These are phyloP conservation scores for Poecilia picta DNA, from an alignment of 2,797 vertebrate genomes.

Conservation along the genomic window DNA sequence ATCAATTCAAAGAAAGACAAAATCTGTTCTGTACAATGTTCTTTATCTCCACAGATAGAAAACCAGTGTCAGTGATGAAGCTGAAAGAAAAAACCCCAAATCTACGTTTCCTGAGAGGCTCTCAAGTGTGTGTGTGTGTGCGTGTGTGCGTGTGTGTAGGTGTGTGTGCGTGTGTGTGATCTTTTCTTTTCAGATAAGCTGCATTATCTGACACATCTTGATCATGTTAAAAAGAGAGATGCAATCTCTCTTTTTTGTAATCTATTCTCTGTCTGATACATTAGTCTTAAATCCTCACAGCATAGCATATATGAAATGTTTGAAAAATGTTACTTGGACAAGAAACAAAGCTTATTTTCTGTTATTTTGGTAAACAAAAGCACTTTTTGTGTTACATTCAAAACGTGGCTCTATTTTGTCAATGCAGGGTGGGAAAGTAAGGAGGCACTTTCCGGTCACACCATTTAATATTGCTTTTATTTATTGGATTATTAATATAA, in stretches of 20 bases:
- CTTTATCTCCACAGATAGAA: background rate
- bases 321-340: background rate
- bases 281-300: slow-evolving; percentile 11
- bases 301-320: background rate
- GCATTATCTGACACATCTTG: slow-evolving; percentile 52
- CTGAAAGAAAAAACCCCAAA: slow-evolving; percentile 75
- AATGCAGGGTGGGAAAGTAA: slow-evolving; percentile 72
- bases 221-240: slow-evolving; percentile 17
- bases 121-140: slow-evolving; percentile 23
- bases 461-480: slow-evolving; percentile 82
- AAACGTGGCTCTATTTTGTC: slow-evolving; percentile 28
- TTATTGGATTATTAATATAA: slow-evolving; percentile 82
- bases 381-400: background rate
- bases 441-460: slow-evolving; percentile 79
- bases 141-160: too few species aligned
- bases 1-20: background rate
- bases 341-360: slow-evolving; percentile 16
- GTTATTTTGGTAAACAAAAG: slow-evolving; percentile 33
- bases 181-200: slow-evolving; percentile 24
- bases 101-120: slow-evolving; percentile 36
- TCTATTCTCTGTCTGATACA: slow-evolving; percentile 42
- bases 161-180: background rate
- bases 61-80: slow-evolving; percentile 13
- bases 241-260: background rate
- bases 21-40: too few species aligned